A percentile compares a stretch with the other conserved stretches of the same genome.
Conservation (phyloP, 2,888 invertebrate species). For the Nebria salina region DNA sequence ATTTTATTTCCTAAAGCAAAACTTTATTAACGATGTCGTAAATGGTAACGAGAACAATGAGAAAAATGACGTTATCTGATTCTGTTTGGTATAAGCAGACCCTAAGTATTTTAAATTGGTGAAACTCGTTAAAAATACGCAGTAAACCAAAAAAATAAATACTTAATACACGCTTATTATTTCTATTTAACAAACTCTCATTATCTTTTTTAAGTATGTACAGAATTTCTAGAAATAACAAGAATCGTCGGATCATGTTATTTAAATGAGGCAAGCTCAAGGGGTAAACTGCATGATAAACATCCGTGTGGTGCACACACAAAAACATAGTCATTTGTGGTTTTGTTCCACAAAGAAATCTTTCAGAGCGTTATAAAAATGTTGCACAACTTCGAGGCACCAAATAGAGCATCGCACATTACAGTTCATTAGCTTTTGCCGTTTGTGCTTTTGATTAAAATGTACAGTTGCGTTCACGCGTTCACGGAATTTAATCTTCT, state of each 20-base stretch:
- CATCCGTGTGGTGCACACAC: neutral
- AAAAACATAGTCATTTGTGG: neutral
- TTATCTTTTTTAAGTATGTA: neutral
- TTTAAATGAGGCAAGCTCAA: neutral
- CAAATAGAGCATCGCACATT: neutral
- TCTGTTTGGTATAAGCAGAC: too few species aligned
- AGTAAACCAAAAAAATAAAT: neutral
- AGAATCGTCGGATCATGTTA: neutral
- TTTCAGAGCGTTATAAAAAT: neutral
- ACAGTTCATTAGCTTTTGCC: slow-evolving; percentile 1
- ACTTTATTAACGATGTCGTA: too few species aligned
- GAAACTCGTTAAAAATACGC: too few species aligned
- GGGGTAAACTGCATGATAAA: neutral
- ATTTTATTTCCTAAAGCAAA: too few species aligned
- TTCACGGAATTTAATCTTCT: neutral
- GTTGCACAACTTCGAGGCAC: neutral
- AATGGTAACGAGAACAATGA: too few species aligned
- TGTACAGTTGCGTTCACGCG: neutral
- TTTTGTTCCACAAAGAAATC: neutral
- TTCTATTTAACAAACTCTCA: neutral
- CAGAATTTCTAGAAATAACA: neutral
- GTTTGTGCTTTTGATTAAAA: slow-evolving; percentile 1
- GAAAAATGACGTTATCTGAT: too few species aligned
- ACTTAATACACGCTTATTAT: neutral
- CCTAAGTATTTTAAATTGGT: too few species aligned